Conservation (phyloP, 2,113 vertebrate genomes). For the Nothobranchius kuhntae region DNA sequence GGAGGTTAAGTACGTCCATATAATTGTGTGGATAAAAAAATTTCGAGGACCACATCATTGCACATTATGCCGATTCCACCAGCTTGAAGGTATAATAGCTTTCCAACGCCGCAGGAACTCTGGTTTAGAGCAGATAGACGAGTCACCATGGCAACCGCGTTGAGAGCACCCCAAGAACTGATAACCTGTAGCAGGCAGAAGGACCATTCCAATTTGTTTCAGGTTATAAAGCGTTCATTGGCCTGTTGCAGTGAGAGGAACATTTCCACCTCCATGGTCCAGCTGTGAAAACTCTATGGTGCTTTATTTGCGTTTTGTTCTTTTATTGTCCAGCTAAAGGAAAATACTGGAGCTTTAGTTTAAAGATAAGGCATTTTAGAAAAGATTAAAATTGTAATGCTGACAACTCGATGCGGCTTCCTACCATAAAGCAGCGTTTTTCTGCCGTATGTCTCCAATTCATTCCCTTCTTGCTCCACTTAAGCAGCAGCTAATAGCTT, state of each 20-base stretch:
- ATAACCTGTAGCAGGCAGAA: conserved; percentile 61
- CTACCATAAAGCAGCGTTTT: conserved; percentile 22
- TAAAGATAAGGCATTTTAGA: conserved; percentile 6
- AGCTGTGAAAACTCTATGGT: conserved; percentile 28
- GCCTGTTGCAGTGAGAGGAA: conserved; percentile 26
- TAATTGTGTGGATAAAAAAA: conserved; percentile 46
- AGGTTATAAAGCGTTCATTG: conserved; percentile 34
- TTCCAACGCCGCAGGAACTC: conserved; percentile 54
- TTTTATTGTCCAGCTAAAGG: neutral
- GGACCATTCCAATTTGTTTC: conserved; percentile 52
- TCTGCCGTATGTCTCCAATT: conserved; percentile 37
- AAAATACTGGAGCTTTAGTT: neutral
- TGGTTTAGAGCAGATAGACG: conserved; percentile 41
- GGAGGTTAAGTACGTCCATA: conserved; percentile 63
- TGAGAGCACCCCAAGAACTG: conserved; percentile 49
- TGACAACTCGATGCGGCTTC: conserved; percentile 27
- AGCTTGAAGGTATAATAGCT: conserved; percentile 61
- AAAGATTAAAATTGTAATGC: conserved; percentile 33
- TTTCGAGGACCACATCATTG: conserved; percentile 44
- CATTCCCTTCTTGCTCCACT: conserved; percentile 37
- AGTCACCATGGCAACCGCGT: conserved; percentile 71
- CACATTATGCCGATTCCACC: conserved; percentile 57
- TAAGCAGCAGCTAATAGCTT: conserved; percentile 60
- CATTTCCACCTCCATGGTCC: conserved; percentile 22
- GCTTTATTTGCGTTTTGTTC: conserved; percentile 19